A percentile compares a stretch with the other conserved stretches of the same genome.
These are phyloP conservation scores for Calameuta filiformis DNA, from an alignment of 2,888 invertebrate species.

Conservation along the genomic window DNA sequence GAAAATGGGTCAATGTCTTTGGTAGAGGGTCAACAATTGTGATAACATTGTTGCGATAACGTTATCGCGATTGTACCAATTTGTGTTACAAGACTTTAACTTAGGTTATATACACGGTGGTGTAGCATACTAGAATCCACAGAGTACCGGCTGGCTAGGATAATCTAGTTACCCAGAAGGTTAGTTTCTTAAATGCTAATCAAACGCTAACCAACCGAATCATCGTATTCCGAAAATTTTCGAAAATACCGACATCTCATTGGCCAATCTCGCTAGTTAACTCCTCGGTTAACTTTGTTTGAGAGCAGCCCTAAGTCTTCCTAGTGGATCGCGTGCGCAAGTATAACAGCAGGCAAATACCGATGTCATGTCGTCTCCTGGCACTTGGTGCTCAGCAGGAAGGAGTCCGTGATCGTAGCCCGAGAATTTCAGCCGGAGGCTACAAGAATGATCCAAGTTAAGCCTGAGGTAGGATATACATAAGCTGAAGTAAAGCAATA, in stretches of 20 bases:
- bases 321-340: slow-evolving; percentile 2
- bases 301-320: not conserved
- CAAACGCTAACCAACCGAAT: too few relatives aligned
- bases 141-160: not conserved
- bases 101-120: not conserved
- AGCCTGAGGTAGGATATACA: not conserved
- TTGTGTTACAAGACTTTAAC: not conserved
- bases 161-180: not conserved
- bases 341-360: slow-evolving; percentile 33
- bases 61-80: not conserved
- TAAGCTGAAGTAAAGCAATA: not conserved
- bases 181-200: not conserved
- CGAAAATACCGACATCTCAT: not conserved
- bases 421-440: not conserved
- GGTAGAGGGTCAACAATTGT: not conserved
- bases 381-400: slow-evolving; percentile 17
- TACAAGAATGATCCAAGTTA: not conserved
- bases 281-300: not conserved
- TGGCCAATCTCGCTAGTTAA: not conserved
- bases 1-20: not conserved
- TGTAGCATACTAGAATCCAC: not conserved
- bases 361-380: slow-evolving; percentile 40
- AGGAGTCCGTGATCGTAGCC: not conserved
- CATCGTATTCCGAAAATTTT: not conserved
- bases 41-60: not conserved